Evolutionary conservation across 2,797 vertebrate species (phyloP).

Genomic region (Silurus aristotelis): DNA sequence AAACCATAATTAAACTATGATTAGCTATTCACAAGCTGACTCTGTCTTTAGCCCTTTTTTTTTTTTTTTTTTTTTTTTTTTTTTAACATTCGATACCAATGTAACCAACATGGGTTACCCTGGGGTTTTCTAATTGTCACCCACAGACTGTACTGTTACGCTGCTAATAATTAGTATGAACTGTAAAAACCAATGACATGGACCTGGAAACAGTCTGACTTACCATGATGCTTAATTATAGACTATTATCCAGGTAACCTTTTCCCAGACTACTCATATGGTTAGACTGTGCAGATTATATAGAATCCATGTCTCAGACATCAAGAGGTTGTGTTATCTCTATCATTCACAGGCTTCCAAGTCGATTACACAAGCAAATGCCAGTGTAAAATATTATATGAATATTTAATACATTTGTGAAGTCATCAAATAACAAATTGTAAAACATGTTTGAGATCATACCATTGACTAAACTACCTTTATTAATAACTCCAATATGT

Average conservation of each 20-base stretch:
- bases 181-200: slow-evolving; percentile 14
- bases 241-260: not conserved
- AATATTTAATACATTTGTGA: not conserved
- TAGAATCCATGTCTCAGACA: not conserved
- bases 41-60: not conserved
- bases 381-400: not conserved
- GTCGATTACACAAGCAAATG: not conserved
- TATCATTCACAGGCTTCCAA: not conserved
- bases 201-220: slow-evolving; percentile 13
- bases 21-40: not conserved
- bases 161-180: slow-evolving; percentile 2
- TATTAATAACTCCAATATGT: not conserved
- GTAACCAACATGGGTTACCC: not conserved
- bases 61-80: too few relatives aligned
- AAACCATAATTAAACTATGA: not conserved
- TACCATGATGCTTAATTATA: slow-evolving; percentile 16
- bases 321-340: not conserved
- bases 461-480: not conserved
- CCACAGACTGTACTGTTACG: slow-evolving; percentile 2
- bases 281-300: not conserved
- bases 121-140: too few relatives aligned
- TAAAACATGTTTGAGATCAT: too few relatives aligned
- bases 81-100: too few relatives aligned
- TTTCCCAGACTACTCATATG: not conserved
- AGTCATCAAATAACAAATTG: not conserved